Conservation (phyloP, 2,797 vertebrate species). For the Scyliorhinus canicula region DNA sequence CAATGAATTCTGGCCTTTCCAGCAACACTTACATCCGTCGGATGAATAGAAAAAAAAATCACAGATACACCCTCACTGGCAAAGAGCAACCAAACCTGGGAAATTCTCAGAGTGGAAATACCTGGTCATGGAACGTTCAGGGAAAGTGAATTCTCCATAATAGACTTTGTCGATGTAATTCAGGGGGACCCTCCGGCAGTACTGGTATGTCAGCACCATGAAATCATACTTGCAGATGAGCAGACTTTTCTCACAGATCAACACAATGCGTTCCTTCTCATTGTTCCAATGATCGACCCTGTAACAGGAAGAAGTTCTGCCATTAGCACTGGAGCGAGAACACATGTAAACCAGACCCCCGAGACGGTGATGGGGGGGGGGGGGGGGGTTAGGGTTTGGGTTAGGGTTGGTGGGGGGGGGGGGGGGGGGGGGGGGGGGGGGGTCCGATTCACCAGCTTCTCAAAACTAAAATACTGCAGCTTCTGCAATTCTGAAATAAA, state of each 20-base stretch:
- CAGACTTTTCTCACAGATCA: constrained; percentile 61
- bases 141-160: constrained; percentile 63
- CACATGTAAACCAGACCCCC: too few relatives aligned
- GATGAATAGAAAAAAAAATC: too few relatives aligned
- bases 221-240: constrained; percentile 76
- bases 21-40: too few relatives aligned
- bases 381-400: too few relatives aligned
- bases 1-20: too few relatives aligned
- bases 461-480: too few relatives aligned
- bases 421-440: too few relatives aligned
- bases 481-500: too few relatives aligned
- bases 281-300: constrained; percentile 82
- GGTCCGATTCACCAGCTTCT: too few relatives aligned
- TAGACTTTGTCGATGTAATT: constrained; percentile 59
- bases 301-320: neutral
- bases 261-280: constrained; percentile 64
- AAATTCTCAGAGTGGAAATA: constrained; percentile 41
- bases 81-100: neutral
- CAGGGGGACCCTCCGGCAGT: constrained; percentile 61
- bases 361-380: too few relatives aligned
- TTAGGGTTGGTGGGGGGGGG: too few relatives aligned
- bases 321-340: neutral
- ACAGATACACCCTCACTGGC: neutral
- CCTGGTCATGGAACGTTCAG: constrained; percentile 62
- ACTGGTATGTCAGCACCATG: constrained; percentile 66